Evolutionary conservation across 1,140 invertebrate species (phyloP).

Genomic region (Solenopsis invicta): DNA sequence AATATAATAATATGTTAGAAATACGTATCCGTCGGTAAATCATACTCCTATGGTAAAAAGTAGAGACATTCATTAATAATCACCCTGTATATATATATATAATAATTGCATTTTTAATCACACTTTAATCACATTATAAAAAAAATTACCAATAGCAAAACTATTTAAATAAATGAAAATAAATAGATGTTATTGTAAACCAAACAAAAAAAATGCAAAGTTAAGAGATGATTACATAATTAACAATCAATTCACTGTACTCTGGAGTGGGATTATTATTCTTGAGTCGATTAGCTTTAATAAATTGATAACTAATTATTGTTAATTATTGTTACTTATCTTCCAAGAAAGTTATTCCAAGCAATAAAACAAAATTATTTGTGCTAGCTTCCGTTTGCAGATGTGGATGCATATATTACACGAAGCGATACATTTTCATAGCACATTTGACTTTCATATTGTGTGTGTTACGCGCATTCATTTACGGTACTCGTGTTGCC

Average conservation of each 20-base stretch:
- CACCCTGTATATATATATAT: too few species aligned
- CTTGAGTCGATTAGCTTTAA: neutral
- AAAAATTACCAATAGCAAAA: neutral
- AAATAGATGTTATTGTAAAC: neutral
- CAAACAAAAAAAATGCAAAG: neutral
- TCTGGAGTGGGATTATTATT: neutral
- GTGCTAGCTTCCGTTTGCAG: neutral
- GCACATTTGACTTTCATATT: conserved; percentile 3
- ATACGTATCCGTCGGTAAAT: too few species aligned
- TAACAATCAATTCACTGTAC: neutral
- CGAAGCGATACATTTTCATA: neutral
- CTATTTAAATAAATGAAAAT: neutral
- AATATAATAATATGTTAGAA: too few species aligned
- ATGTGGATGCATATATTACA: neutral
- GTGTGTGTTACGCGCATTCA: neutral
- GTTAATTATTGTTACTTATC: neutral
- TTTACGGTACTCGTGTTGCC: neutral
- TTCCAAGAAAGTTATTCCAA: neutral
- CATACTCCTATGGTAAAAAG: too few species aligned
- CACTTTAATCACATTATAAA: neutral
- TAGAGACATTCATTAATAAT: too few species aligned
- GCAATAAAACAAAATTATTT: conserved; percentile 19
- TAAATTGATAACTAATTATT: neutral
- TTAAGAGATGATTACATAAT: neutral
- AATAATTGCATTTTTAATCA: neutral